Base-by-base conservation (phyloP, 1,140 invertebrate species). In the Magallana ariakensis region DNA sequence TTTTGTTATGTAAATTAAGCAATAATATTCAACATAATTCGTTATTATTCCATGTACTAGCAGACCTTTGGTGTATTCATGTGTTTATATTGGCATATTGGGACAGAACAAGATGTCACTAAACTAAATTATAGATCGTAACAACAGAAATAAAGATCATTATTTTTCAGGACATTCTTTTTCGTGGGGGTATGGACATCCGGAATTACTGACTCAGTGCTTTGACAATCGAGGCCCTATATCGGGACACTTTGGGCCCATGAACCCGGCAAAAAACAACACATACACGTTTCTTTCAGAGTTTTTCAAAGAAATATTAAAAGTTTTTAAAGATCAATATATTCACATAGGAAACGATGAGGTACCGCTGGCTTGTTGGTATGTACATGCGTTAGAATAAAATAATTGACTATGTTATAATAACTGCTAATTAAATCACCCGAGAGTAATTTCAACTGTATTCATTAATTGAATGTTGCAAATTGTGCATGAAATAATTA, bases 301-400 rank as follows among this genome's bases (percentile, higher is more conserved):
- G 26, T 91, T 94, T 46, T 92, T 94, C 75, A 82, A 75, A 10
- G 94, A 95, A 88, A 83, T 93, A 10, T 87, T 88, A 54, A 88
- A 91, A 26, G 89, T 93, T 13, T 95, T 95, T 87, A 90, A 88
- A 56, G 94, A 94, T 85, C 54, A 90, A 0, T 94, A 91, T 85
- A 54, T 94, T 16, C 94, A 95, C 87, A 86, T 94, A 10, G 98
- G 98, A 53, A 98, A 98, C 1, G 98, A 99, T 93, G 98, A 99
- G 95, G 97, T 98, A 1, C 96, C 95, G 60, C 96, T 97, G 90
- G 95, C 96, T 85, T 99, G 98, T 92, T 99, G 98, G 97, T 97
- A 95, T 80, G 80, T 60, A 16, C 3, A 46, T 46, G 33, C 33
- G 3, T 46, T 46, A n/a, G n/a, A n/a, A n/a, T n/a, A n/a, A n/a